Base-by-base conservation (phyloP, 2,888 invertebrate species). In the Orthonevra nobilis region DNA sequence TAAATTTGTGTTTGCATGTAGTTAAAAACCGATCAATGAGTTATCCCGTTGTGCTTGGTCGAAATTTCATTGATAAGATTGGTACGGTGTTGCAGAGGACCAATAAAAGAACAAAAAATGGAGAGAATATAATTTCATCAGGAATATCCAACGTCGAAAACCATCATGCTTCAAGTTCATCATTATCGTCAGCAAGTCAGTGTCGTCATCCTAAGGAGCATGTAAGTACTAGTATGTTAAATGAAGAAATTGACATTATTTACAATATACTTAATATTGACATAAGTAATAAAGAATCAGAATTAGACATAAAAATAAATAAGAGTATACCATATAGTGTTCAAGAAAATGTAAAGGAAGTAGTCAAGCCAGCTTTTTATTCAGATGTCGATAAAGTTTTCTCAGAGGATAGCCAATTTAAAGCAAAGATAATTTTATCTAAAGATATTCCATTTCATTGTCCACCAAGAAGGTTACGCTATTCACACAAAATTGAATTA, bases 11-110 rank as follows among this genome's bases (percentile, higher is more conserved):
- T 48, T 44, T 81, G 23, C 15, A 58, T 52, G 42, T 72, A 34
- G 81, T 77, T 6, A 61, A 54, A 40, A 54, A 81, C 48, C 9
- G 44, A 36, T 50, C 52, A 26, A 69, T 81, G 60, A 64, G 64
- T n/a, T 60, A 64, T 52, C 50, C 81, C 1, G 48, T 74, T 23
- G 44, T 74, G n/a, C 46, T 81, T 32, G 74, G 61, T 15, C 30
- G 73, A 12, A 42, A 81, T 15, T 81, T 81, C 48, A 34, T 81
- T 6, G 52, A 46, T 30, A 46, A 34, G 4, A 44, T 54, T 60
- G 69, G n/a, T n/a, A n/a, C n/a, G n/a, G n/a, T n/a, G n/a, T n/a
- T n/a, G n/a, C n/a, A n/a, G n/a, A n/a, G n/a, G 60, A 36, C 32
- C 46, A 44, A 26, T 14, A 54, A 40, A 6, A 30, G 28, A 20